A percentile compares a stretch with the other conserved stretches of the same genome.
phyloP scores from a whole-genome alignment of 2,888 invertebrate species.

The Glaucopsyche alexis region DNA sequence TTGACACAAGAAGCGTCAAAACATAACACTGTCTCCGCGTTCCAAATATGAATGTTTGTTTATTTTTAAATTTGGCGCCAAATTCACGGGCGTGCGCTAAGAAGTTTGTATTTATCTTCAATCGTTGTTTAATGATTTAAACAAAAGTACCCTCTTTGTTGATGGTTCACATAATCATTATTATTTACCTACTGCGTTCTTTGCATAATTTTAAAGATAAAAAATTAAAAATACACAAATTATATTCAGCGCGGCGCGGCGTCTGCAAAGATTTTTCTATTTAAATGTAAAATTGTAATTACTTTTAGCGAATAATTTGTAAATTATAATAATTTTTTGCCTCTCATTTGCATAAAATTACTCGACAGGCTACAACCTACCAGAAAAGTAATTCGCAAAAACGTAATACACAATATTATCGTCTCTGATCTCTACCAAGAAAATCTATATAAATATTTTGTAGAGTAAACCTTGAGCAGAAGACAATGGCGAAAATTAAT shows the following conservation, averaged over 20 bases:
- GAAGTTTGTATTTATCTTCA: conserved; percentile 44
- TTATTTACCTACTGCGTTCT: neutral
- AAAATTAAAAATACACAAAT: too few species aligned
- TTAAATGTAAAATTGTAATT: neutral
- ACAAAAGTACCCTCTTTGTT: neutral
- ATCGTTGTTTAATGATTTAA: neutral
- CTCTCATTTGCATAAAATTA: neutral
- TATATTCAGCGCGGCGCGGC: too few species aligned
- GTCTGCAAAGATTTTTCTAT: neutral
- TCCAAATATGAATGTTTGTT: conserved; percentile 76
- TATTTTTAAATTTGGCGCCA: conserved; percentile 79
- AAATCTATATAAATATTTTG: too few species aligned
- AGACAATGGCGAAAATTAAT: too few species aligned
- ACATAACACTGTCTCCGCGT: conserved; percentile 74
- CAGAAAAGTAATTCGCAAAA: too few species aligned
- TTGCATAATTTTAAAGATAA: neutral
- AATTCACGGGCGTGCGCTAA: conserved; percentile 59
- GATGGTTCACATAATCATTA: neutral
- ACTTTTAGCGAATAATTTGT: neutral
- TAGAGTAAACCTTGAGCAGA: too few species aligned
- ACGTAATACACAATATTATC: too few species aligned
- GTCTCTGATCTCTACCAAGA: too few species aligned
- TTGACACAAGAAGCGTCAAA: conserved; percentile 61
- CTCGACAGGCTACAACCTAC: too few species aligned
- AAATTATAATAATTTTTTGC: neutral